Base-by-base conservation (phyloP, 2,113 vertebrate genomes). In the Pampusana beccarii region DNA sequence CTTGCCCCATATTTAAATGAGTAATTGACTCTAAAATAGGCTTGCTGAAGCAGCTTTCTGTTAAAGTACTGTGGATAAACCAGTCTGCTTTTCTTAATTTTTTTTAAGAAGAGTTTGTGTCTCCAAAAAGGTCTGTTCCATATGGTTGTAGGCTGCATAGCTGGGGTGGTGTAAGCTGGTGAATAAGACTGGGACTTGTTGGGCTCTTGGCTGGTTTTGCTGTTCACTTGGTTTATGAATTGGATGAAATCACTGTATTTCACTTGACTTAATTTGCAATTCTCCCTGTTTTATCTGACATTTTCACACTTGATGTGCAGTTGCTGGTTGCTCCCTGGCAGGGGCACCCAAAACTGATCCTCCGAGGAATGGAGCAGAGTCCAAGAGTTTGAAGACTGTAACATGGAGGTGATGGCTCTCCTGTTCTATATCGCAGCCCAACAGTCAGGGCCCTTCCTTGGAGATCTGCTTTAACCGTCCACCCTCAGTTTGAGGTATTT, bases 1-100 rank as follows among this genome's bases (percentile, higher is more conserved):
- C 79, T 88, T 93, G 60, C 64, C 64, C 71, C 46, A 18, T 86
- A 33, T 94, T 90, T 88, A 90, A 73, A 78, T 56, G 38, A 67
- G 26, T 31, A 86, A 56, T 60, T 88, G 38, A 64, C 69, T 86
- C 94, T 40, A 62, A 77, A 83, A 48, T 48, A 64, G 65, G 31
- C 67, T 84, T 4, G 2, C 44, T 62, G 81, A 33, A 93, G 77
- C 44, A 77, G 38, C 23, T 67, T 80, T 86, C 71, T 86, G 46
- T 40, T 70, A 4, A 51, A 74, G 16, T 31, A n/a, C 29, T 9
- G 6, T 25, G 13, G 38, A 53, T 73, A 24, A 60, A 80, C 2
- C 11, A 25, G 31, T 38, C 56, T 80, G 57, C 16, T 48, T 81
- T 71, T 79, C 42, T 36, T 72, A 2, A 18, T 51, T 26, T 51